These are phyloP conservation scores for Artibeus jamaicensis DNA, from an alignment of 2,797 vertebrate genomes.

Conservation along the genomic window DNA sequence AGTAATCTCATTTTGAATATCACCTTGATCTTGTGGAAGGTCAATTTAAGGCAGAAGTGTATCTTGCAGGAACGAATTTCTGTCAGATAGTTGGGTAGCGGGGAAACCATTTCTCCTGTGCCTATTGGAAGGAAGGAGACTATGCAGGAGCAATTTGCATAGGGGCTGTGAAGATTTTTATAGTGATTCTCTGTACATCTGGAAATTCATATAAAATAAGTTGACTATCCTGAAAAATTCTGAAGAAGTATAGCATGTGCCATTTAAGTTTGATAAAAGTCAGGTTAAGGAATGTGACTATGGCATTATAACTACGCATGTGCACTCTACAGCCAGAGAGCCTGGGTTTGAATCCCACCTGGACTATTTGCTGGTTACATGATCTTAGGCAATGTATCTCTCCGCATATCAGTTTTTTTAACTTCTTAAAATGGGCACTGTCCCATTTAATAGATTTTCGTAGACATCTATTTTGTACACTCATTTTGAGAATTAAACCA, in stretches of 20 bases:
- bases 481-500: background rate
- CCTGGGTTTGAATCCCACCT: background rate
- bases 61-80: conserved; percentile 40
- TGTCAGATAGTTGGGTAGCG: conserved; percentile 15
- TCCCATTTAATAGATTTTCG: background rate
- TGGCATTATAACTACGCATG: background rate
- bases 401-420: background rate
- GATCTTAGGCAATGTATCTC: background rate
- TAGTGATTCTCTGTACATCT: background rate
- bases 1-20: conserved; percentile 23
- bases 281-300: background rate
- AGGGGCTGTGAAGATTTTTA: background rate
- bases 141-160: conserved; percentile 10
- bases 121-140: background rate
- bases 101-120: background rate
- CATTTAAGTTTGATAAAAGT: background rate
- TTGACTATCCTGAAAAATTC: background rate
- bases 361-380: background rate
- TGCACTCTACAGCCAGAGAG: fast-evolving
- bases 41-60: conserved; percentile 49
- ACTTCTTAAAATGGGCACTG: background rate
- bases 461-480: background rate
- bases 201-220: conserved; percentile 18
- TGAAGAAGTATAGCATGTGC: background rate
- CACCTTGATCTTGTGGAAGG: conserved; percentile 23